Percentiles rank a stretch among this genome's conserved stretches.
These are phyloP conservation scores for Nylanderia fulva DNA, from an alignment of 1,140 invertebrate species.

Conservation along the genomic window DNA sequence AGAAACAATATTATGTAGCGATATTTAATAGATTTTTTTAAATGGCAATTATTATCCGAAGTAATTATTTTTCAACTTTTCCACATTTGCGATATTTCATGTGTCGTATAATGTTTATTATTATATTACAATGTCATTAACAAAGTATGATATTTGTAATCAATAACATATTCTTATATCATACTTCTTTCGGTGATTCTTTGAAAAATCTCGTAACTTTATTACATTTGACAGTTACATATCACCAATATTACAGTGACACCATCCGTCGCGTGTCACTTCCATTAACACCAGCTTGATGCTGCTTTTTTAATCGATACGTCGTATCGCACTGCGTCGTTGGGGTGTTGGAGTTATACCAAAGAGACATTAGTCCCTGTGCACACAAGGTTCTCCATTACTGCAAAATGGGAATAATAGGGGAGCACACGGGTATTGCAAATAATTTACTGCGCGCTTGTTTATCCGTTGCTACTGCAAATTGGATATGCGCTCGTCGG, in stretches of 20 bases:
- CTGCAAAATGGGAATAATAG: conserved; percentile 43
- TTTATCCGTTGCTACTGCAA: conserved; percentile 36
- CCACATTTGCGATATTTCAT: not conserved
- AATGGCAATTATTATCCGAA: not conserved
- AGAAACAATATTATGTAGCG: not conserved
- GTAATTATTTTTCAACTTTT: not conserved
- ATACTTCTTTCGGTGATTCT: not conserved
- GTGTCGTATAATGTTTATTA: not conserved
- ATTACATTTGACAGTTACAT: not conserved
- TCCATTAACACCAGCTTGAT: not conserved
- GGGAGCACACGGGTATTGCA: not conserved
- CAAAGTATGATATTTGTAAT: not conserved
- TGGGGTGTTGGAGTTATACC: conserved; percentile 24
- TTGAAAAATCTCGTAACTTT: not conserved
- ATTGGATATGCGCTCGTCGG: conserved; percentile 26
- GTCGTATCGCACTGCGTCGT: conserved; percentile 8
- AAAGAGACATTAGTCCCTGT: conserved; percentile 24
- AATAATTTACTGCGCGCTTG: conserved; percentile 46
- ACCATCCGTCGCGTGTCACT: not conserved
- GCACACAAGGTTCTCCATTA: conserved; percentile 26
- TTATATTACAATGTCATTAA: not conserved
- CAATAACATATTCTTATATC: not conserved
- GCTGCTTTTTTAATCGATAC: conserved; percentile 35
- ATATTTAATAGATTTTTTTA: not conserved
- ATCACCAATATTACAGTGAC: conserved; percentile 1